Evolutionary conservation across 1,140 invertebrate species (phyloP).

Genomic region (Drosophila ercepeae): DNA sequence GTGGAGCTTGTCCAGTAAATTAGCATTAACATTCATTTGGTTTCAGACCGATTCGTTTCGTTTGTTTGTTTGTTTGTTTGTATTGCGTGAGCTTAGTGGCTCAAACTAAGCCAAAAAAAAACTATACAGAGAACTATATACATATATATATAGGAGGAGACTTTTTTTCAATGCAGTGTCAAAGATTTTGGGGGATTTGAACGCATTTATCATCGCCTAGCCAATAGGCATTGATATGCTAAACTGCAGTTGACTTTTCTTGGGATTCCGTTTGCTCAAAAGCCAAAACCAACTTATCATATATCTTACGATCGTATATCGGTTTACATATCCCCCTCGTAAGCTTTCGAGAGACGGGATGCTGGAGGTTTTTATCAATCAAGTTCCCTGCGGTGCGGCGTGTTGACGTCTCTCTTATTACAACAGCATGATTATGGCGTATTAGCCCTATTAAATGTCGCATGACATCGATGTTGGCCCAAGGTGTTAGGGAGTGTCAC

Average conservation of each 20-base stretch:
- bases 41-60: slow-evolving; percentile 10
- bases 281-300: slow-evolving; percentile 11
- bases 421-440: slow-evolving; percentile 76
- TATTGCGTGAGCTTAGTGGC: slow-evolving; percentile 49
- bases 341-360: slow-evolving; percentile 11
- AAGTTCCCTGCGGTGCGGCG: slow-evolving; percentile 71
- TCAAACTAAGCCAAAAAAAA: slow-evolving; percentile 1
- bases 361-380: slow-evolving; percentile 65
- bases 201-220: slow-evolving; percentile 55
- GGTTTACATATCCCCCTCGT: slow-evolving; percentile 24
- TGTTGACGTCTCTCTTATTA: slow-evolving; percentile 80
- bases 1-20: slow-evolving; percentile 72
- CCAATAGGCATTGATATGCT: slow-evolving; percentile 48
- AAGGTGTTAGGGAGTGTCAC: slow-evolving; percentile 64
- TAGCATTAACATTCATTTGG: slow-evolving; percentile 69
- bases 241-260: slow-evolving; percentile 54
- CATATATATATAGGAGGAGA: background rate
- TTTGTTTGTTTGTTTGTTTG: slow-evolving; percentile 34
- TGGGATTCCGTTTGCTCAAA: slow-evolving; percentile 16
- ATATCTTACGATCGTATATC: slow-evolving; percentile 21
- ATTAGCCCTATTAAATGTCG: slow-evolving; percentile 71
- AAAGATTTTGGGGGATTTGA: slow-evolving; percentile 23
- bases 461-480: slow-evolving; percentile 60
- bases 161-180: slow-evolving; percentile 27
- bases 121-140: no score